These are phyloP conservation scores for Vanessa atalanta DNA, from an alignment of 1,140 invertebrate species.

Conservation along the genomic window DNA sequence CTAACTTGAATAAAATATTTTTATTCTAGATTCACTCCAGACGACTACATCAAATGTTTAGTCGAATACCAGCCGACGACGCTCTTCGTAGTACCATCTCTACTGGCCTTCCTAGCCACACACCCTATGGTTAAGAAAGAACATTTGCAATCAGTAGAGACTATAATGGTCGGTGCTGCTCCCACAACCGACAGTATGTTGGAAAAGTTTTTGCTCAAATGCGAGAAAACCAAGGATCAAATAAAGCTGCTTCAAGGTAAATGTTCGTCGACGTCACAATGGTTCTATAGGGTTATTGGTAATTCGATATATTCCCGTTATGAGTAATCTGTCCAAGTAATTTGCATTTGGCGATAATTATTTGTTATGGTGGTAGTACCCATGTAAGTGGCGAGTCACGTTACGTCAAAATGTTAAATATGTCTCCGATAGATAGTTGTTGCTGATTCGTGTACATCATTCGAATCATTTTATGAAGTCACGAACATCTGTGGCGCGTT, in stretches of 20 bases:
- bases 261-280: too few relatives aligned
- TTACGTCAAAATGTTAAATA: too few relatives aligned
- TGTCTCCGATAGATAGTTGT: too few relatives aligned
- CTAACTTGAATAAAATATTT: not conserved
- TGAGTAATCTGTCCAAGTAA: too few relatives aligned
- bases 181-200: slow-evolving; percentile 84
- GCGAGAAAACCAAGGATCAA: slow-evolving; percentile 80
- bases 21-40: slow-evolving; percentile 83
- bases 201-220: slow-evolving; percentile 82
- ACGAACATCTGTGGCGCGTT: too few relatives aligned
- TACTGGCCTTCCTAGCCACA: slow-evolving; percentile 84
- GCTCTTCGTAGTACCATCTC: slow-evolving; percentile 85
- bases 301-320: too few relatives aligned
- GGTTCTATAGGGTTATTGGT: too few relatives aligned
- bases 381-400: too few relatives aligned
- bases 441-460: too few relatives aligned
- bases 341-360: too few relatives aligned
- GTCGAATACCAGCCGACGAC: slow-evolving; percentile 82
- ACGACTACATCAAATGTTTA: slow-evolving; percentile 83
- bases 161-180: slow-evolving; percentile 84
- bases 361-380: too few relatives aligned
- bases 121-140: slow-evolving; percentile 83
- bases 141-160: slow-evolving; percentile 81
- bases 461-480: too few relatives aligned
- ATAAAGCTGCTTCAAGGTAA: slow-evolving; percentile 82